Conservation (phyloP, 2,797 vertebrate species). For the Myiothlypis coronata region DNA sequence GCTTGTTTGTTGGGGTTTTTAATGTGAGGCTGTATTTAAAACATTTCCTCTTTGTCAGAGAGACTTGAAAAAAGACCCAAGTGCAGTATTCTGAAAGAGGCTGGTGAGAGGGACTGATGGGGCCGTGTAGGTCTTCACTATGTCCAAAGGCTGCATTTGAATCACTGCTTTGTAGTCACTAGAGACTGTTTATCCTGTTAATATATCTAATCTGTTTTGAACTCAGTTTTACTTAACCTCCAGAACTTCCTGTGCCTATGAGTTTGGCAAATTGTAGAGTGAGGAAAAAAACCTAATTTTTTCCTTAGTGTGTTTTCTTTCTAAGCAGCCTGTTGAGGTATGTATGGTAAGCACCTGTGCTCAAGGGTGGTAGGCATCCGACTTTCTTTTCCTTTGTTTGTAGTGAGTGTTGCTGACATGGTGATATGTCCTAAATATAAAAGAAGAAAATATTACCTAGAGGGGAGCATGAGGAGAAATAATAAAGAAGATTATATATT, state of each 20-base stretch:
- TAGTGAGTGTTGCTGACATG: background rate
- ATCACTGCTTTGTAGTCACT: background rate
- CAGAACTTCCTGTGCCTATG: background rate
- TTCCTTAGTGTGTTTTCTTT: background rate
- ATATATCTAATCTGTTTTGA: background rate
- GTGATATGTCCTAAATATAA: background rate
- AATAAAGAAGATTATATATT: background rate
- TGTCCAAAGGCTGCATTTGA: background rate
- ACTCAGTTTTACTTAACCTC: background rate
- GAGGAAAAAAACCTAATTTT: background rate
- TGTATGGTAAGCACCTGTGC: conserved; percentile 17
- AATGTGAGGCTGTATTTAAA: background rate
- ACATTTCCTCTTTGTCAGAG: background rate
- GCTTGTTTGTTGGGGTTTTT: background rate
- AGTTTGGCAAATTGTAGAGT: background rate
- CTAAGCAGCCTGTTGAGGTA: background rate
- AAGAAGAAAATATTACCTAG: background rate
- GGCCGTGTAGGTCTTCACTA: background rate
- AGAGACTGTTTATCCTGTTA: background rate
- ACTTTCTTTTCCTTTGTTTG: conserved; percentile 4
- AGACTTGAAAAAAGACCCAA: background rate
- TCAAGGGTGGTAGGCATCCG: background rate
- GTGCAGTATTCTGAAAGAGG: background rate
- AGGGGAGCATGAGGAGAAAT: background rate
- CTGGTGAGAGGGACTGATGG: background rate